Conservation (phyloP, 2,888 invertebrate species). For the Dasysyrphus albostriatus region DNA sequence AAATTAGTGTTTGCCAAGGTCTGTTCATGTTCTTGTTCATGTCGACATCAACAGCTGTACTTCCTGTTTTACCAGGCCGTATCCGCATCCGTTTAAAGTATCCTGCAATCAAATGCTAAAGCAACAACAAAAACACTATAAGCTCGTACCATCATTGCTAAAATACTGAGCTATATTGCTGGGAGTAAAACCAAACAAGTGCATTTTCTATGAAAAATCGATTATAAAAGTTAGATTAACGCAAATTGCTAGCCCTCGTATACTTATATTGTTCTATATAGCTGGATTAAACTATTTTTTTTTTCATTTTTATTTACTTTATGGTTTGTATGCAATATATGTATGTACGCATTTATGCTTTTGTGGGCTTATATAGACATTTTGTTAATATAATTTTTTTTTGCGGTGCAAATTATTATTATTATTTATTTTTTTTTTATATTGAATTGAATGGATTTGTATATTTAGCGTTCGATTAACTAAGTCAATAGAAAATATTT, state of each 20-base stretch:
- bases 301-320: conserved; percentile 1
- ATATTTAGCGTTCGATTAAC: too few species aligned
- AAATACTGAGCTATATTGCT: neutral
- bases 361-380: neutral
- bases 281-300: neutral
- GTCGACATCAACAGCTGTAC: conserved; percentile 64
- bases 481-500: neutral
- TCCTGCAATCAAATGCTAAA: conserved; percentile 66
- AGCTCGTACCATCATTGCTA: neutral
- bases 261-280: neutral
- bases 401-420: neutral
- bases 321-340: neutral
- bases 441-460: neutral
- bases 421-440: too few species aligned
- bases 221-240: conserved; percentile 47
- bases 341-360: neutral
- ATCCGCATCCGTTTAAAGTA: conserved; percentile 66
- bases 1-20: conserved; percentile 59
- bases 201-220: conserved; percentile 46
- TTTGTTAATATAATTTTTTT: neutral
- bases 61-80: conserved; percentile 59
- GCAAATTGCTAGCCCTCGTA: conserved; percentile 28
- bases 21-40: conserved; percentile 60
- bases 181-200: conserved; percentile 24
- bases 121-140: conserved; percentile 24